These are phyloP conservation scores for Ashinkailepas kermadecensis DNA, from an alignment of 2,888 invertebrate species.

Conservation along the genomic window DNA sequence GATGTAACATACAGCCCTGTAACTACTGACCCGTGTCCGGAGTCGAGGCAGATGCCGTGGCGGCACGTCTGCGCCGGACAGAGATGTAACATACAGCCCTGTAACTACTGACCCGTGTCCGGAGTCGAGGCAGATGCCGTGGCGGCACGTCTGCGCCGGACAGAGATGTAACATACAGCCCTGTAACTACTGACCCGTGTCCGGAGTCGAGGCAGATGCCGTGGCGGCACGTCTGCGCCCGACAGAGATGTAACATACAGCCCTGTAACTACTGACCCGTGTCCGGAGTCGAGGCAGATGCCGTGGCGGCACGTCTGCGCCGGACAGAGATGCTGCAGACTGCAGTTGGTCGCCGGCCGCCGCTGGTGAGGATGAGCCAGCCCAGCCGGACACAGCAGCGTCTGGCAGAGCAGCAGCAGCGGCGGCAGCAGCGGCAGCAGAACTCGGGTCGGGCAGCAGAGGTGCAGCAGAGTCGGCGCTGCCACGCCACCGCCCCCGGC, in stretches of 20 bases:
- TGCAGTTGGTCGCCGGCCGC: not conserved
- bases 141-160: not conserved
- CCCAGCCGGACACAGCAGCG: not conserved
- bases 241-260: too few species aligned
- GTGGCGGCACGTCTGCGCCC: not conserved
- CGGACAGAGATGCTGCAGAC: not conserved
- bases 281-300: conserved; percentile 2
- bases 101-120: conserved; percentile 7
- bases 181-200: not conserved
- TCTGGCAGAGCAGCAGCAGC: not conserved
- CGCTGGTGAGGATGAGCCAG: not conserved
- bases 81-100: too few species aligned
- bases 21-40: too few species aligned
- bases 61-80: too few species aligned
- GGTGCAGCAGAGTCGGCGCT: not conserved
- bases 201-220: conserved; percentile 13
- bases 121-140: conserved; percentile 10
- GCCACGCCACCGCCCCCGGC: not conserved
- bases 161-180: too few species aligned
- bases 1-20: too few species aligned
- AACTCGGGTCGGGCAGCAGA: too few species aligned
- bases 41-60: too few species aligned
- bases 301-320: not conserved
- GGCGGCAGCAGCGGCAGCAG: not conserved
- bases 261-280: not conserved